Conservation (phyloP, 1,140 invertebrate species). For the Manduca sexta region DNA sequence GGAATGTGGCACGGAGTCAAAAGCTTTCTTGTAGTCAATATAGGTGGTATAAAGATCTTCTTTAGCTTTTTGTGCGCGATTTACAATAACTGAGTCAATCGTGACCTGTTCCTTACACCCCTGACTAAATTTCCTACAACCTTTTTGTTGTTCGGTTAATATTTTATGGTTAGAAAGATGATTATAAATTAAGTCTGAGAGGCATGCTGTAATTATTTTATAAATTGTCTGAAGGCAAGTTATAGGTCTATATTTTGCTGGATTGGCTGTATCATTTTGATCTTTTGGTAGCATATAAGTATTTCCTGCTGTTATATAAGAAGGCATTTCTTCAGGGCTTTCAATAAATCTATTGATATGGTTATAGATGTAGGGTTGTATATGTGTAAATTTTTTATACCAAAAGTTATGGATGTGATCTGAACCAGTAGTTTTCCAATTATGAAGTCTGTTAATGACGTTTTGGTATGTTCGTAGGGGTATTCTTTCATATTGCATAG, state of each 20-base stretch:
- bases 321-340: slow-evolving; percentile 4
- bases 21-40: too few relatives aligned
- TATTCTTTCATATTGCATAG: slow-evolving; percentile 7
- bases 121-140: slow-evolving; percentile 12
- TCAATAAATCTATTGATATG: slow-evolving; percentile 4
- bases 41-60: background rate
- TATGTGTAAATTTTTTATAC: slow-evolving; percentile 10
- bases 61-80: slow-evolving; percentile 1
- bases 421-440: slow-evolving; percentile 9
- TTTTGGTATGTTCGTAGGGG: slow-evolving; percentile 7
- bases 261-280: slow-evolving; percentile 10
- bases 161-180: slow-evolving; percentile 17
- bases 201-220: background rate
- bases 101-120: slow-evolving; percentile 25
- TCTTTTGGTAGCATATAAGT: slow-evolving; percentile 27
- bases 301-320: slow-evolving; percentile 12
- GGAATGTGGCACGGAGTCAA: too few relatives aligned
- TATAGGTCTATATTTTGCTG: too few relatives aligned
- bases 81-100: slow-evolving; percentile 8
- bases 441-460: slow-evolving; percentile 9
- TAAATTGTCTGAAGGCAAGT: too few relatives aligned
- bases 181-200: slow-evolving; percentile 10
- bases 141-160: slow-evolving; percentile 23
- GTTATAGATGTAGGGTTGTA: background rate
- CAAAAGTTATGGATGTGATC: slow-evolving; percentile 14